Conservation (phyloP, 2,888 invertebrate genomes). For the Amphipoea lucens region DNA sequence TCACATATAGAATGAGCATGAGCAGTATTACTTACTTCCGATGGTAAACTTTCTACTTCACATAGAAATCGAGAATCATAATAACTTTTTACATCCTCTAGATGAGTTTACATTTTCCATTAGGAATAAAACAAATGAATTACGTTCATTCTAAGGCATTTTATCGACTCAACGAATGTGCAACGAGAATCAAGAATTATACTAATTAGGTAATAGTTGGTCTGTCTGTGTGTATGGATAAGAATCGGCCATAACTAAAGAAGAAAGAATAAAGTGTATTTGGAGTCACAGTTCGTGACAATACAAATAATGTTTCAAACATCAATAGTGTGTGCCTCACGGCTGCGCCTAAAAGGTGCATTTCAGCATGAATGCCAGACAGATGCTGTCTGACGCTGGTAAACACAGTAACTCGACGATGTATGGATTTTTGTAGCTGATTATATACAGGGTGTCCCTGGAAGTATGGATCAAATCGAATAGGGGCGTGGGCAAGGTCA, state of each 20-base stretch:
- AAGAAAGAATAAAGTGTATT: no score
- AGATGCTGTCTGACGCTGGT: no score
- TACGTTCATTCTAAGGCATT: neutral
- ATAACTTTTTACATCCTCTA: slow-evolving; percentile 34
- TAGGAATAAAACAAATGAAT: slow-evolving; percentile 2
- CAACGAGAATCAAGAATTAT: neutral
- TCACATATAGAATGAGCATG: slow-evolving; percentile 57
- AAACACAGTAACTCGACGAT: neutral
- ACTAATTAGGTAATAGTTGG: neutral
- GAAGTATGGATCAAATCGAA: no score
- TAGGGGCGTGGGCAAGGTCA: no score
- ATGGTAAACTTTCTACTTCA: slow-evolving; percentile 57
- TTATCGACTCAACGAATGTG: neutral
- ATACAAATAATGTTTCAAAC: no score
- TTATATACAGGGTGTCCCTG: neutral
- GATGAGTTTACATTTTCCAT: slow-evolving; percentile 37
- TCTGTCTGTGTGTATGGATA: neutral
- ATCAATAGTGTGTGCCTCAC: no score
- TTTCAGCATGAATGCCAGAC: no score
- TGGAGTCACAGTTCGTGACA: no score
- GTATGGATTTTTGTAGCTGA: neutral
- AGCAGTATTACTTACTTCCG: slow-evolving; percentile 58
- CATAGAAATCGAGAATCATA: slow-evolving; percentile 56
- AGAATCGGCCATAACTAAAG: neutral
- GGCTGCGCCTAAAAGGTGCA: no score